Evolutionary conservation across 2,113 vertebrate species (phyloP).

Genomic region (Lucifuga dentata): DNA sequence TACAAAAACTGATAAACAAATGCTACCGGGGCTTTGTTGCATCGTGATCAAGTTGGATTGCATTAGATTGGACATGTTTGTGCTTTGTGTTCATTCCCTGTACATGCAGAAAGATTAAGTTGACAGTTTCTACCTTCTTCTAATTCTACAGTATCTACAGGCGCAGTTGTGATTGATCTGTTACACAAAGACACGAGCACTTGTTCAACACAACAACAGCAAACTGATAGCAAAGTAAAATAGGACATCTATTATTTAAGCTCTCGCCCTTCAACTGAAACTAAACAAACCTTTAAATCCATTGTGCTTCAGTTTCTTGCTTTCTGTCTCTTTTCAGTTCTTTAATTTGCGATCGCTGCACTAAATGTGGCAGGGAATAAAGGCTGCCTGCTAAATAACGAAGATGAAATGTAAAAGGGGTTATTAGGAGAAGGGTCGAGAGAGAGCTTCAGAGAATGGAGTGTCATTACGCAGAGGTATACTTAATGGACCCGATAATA

Average conservation of each 20-base stretch:
- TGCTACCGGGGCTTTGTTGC: no score
- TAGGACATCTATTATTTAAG: not conserved
- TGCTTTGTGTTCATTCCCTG: no score
- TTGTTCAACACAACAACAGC: not conserved
- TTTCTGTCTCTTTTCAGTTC: constrained; percentile 19
- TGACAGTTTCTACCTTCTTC: no score
- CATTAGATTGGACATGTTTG: no score
- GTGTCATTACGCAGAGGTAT: constrained; percentile 68
- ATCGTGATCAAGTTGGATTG: no score
- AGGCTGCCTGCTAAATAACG: constrained; percentile 42
- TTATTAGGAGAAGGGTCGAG: constrained; percentile 63
- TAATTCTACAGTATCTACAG: no score
- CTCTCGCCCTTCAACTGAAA: constrained; percentile 12
- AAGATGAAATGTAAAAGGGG: constrained; percentile 70
- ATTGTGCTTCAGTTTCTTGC: constrained; percentile 17
- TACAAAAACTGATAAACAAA: no score
- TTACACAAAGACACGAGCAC: constrained; percentile 7
- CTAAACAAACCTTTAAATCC: constrained; percentile 18
- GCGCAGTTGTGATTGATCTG: constrained; percentile 9
- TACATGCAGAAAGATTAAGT: no score
- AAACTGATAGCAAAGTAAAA: constrained; percentile 8
- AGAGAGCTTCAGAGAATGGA: constrained; percentile 45
- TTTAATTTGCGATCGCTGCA: constrained; percentile 48
- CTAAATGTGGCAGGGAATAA: constrained; percentile 42
- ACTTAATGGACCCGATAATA: constrained; percentile 73